These are phyloP conservation scores for Venturia canescens DNA, from an alignment of 1,140 invertebrate genomes.

Conservation along the genomic window DNA sequence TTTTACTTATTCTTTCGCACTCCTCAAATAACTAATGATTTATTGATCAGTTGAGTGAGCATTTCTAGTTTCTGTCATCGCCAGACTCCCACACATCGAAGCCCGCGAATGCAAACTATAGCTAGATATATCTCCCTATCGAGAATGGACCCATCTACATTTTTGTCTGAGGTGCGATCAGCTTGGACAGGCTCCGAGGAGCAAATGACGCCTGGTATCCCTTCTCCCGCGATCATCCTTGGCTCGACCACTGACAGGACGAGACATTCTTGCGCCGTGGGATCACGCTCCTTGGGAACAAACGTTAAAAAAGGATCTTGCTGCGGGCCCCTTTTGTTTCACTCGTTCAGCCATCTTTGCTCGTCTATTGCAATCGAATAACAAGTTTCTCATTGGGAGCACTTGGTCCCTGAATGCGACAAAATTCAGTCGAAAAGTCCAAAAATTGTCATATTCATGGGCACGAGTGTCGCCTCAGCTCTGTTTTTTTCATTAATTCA, in stretches of 20 bases:
- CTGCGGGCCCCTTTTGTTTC: neutral
- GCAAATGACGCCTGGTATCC: neutral
- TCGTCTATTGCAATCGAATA: neutral
- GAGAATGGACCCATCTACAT: slow-evolving; percentile 11
- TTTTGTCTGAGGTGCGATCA: slow-evolving; percentile 25
- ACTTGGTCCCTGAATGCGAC: no score
- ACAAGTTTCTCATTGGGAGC: no score
- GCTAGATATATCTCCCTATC: neutral
- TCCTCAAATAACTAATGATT: neutral
- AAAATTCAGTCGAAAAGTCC: no score
- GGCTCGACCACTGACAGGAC: slow-evolving; percentile 23
- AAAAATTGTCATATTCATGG: no score
- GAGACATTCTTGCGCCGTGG: slow-evolving; percentile 24
- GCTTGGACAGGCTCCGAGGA: slow-evolving; percentile 8
- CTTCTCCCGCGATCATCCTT: neutral
- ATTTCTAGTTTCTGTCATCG: neutral
- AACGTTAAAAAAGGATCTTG: neutral
- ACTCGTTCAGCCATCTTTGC: neutral
- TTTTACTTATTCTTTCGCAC: neutral
- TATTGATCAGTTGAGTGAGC: neutral
- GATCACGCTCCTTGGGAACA: neutral
- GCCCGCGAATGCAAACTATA: neutral
- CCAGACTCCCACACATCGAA: neutral
- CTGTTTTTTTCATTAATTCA: no score
- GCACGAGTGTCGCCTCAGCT: no score